Evolutionary conservation across 2,113 vertebrate genomes (phyloP), one percentile per base, ranked within the genome.

Genomic region (Origma solitaria): DNA sequence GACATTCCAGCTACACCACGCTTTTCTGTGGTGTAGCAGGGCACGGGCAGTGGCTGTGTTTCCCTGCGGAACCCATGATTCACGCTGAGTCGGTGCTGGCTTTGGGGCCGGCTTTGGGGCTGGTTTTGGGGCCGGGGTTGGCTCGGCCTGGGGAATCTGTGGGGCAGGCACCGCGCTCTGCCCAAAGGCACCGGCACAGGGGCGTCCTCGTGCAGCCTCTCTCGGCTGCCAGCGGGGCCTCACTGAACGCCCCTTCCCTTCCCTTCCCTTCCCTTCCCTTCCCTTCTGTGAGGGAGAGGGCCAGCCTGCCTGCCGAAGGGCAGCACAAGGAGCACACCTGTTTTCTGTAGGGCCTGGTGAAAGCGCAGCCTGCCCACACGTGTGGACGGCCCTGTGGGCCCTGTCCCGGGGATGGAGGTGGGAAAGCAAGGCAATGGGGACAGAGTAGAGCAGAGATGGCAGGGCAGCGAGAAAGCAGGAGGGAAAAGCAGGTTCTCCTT

Each of bases 281-380:
- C 38, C 38, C 38, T 40, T 40, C n/a, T n/a, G 42, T 42, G 1
- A 69, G 71, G 42, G 20, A 77, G 31, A 25, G 64, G 17, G 54
- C 45, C 13, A 7, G 18, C 30, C 37, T 42, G 23, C 49, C 60
- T 33, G 42, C 30, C 25, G 9, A 84, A 30, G 51, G 53, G 56
- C 53, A 80, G n/a, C 7, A 42, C 53, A 58, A 45, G n/a, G 27
- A 83, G 25, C 58, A 65, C 30, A 51, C 10, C 9, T 0, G 0
- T 37, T 30, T 20, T 21, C 69, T 2, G 3, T 1, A 33, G 62
- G 3, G 27, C 38, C 16, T 0, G 7, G 51, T 0, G 7, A 15
- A 66, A 51, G 15, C 1, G 5, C 38, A 4, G 9, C 1, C 37
- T 1, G 2, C 15, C 22, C 47, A 21, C 35, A 7, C 0, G 0